phyloP scores from a whole-genome alignment of 2,888 invertebrate genomes.

The Eupithecia insigniata region DNA sequence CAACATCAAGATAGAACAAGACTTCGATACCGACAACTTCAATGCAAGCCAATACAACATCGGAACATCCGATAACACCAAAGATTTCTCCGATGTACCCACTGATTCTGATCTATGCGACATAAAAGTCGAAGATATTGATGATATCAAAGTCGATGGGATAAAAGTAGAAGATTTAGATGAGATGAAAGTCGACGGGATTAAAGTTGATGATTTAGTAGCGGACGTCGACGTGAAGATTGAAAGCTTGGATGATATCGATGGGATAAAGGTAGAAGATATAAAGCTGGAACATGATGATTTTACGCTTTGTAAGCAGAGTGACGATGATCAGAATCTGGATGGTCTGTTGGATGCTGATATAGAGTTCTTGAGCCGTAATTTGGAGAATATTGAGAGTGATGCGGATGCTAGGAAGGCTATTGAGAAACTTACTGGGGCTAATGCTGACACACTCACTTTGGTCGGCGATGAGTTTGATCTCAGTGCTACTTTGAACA shows the following conservation, averaged over 20 bases:
- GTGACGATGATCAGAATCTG: conserved; percentile 70
- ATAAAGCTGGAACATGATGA: conserved; percentile 77
- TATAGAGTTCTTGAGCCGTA: conserved; percentile 80
- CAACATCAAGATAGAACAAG: conserved; percentile 73
- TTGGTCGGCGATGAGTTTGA: conserved; percentile 80
- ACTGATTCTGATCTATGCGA: conserved; percentile 75
- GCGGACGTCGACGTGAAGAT: conserved; percentile 71
- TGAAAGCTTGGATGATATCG: conserved; percentile 73
- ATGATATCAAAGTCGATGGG: conserved; percentile 76
- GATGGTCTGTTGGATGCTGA: conserved; percentile 79
- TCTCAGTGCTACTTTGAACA: conserved; percentile 76
- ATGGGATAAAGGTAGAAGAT: conserved; percentile 74
- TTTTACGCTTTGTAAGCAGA: conserved; percentile 71
- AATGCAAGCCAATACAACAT: conserved; percentile 72
- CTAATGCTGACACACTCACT: conserved; percentile 77
- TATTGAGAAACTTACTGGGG: conserved; percentile 80
- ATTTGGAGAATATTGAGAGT: conserved; percentile 79
- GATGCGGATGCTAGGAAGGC: conserved; percentile 81
- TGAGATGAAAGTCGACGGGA: conserved; percentile 72
- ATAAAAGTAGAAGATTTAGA: conserved; percentile 77
- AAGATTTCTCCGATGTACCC: conserved; percentile 71
- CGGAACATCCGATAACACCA: conserved; percentile 65
- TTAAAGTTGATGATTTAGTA: conserved; percentile 71
- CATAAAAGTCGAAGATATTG: conserved; percentile 79
- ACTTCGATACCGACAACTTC: conserved; percentile 70